These are phyloP conservation scores for Platyscapa corneri DNA, from an alignment of 1,140 invertebrate species.

Conservation along the genomic window DNA sequence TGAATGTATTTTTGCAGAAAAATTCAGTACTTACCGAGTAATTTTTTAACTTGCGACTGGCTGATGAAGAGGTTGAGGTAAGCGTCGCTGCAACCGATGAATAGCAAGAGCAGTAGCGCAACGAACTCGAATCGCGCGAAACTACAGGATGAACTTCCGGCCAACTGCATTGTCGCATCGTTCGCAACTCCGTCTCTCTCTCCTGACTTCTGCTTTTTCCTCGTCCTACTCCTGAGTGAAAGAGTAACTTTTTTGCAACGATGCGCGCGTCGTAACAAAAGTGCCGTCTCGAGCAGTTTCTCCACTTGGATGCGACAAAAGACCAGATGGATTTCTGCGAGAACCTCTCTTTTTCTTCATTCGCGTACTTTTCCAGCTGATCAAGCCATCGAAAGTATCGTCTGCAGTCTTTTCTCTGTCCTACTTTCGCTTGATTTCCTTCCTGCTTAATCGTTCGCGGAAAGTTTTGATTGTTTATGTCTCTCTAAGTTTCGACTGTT, in stretches of 20 bases:
- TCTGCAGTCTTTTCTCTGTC: not conserved
- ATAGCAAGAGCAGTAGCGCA: constrained; percentile 60
- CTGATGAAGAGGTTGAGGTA: constrained; percentile 86
- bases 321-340: not conserved
- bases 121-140: constrained; percentile 63
- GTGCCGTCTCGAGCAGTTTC: not conserved
- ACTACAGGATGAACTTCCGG: constrained; percentile 62
- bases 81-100: constrained; percentile 69
- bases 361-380: not conserved
- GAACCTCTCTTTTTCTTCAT: not conserved
- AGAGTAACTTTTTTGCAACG: not conserved
- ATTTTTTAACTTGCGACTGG: constrained; percentile 84
- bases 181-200: not conserved
- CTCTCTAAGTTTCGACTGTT: not conserved
- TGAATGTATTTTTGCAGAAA: not conserved
- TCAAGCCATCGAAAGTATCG: not conserved
- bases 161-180: constrained; percentile 70
- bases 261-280: not conserved
- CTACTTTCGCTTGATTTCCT: not conserved
- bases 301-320: not conserved
- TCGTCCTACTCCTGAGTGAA: constrained; percentile 2
- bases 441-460: too few species aligned
- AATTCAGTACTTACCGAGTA: constrained; percentile 78
- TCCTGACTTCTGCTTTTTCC: not conserved
- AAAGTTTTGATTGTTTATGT: not conserved